These are phyloP conservation scores for Clanis bilineata DNA, from an alignment of 2,888 invertebrate genomes.

Conservation along the genomic window DNA sequence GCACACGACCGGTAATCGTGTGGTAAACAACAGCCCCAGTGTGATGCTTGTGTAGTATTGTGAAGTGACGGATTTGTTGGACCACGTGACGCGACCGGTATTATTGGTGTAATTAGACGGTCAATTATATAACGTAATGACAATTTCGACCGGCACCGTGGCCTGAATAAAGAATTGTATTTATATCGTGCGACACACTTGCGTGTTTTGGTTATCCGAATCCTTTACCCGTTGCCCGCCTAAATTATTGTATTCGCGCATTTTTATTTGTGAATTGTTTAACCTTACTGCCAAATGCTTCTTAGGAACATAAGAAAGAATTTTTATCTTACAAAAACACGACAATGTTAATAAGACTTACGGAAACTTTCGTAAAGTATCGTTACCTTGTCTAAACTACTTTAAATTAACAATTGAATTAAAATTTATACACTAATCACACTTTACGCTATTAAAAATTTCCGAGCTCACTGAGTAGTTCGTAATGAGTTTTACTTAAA, in stretches of 20 bases:
- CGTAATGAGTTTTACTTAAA: slow-evolving; percentile 11
- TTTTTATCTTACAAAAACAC: background rate
- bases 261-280: slow-evolving; percentile 5
- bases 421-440: background rate
- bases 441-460: background rate
- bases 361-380: background rate
- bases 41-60: slow-evolving; percentile 33
- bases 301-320: background rate
- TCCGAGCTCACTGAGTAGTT: background rate
- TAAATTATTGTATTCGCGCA: background rate
- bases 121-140: slow-evolving; percentile 55
- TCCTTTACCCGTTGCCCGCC: slow-evolving; percentile 7
- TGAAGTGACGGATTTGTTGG: slow-evolving; percentile 36
- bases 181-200: background rate
- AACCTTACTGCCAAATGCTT: background rate
- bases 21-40: slow-evolving; percentile 48
- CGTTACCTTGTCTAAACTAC: background rate
- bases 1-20: slow-evolving; percentile 23
- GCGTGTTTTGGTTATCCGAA: background rate
- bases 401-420: background rate
- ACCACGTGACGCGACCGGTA: slow-evolving; percentile 31
- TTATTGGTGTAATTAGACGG: slow-evolving; percentile 55
- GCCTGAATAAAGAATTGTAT: background rate
- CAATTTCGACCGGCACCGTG: background rate
- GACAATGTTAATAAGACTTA: background rate